These are phyloP conservation scores for Psephotus haematonotus DNA, from an alignment of 2,113 vertebrate species.

Conservation along the genomic window DNA sequence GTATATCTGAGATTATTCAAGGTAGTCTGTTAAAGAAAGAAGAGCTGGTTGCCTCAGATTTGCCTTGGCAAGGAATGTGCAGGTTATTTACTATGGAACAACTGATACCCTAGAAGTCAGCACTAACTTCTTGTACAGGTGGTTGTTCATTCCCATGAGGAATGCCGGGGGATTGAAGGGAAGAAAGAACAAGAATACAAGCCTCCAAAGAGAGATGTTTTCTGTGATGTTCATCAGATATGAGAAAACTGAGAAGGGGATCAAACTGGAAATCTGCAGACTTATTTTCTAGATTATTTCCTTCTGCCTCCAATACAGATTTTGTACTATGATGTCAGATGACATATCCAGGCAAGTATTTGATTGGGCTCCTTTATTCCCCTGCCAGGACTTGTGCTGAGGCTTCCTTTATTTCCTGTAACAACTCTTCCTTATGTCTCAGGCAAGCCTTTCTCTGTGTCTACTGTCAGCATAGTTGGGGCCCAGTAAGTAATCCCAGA, in stretches of 20 bases:
- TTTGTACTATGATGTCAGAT: not conserved
- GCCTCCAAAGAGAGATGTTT: not conserved
- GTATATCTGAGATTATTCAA: not conserved
- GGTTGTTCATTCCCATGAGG: not conserved
- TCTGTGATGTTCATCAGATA: not conserved
- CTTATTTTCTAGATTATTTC: not conserved
- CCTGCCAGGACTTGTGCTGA: not conserved
- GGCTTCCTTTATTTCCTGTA: not conserved
- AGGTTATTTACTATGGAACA: not conserved
- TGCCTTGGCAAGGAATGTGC: not conserved
- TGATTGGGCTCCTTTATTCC: not conserved
- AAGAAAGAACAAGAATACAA: not conserved
- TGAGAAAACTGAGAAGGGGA: not conserved
- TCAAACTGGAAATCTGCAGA: not conserved
- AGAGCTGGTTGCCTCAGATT: not conserved
- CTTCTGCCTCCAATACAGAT: not conserved
- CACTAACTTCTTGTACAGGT: not conserved
- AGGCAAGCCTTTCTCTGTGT: not conserved
- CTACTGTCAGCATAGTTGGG: not conserved
- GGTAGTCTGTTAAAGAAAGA: not conserved
- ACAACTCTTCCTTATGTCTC: not conserved
- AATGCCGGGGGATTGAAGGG: not conserved
- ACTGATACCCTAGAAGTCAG: not conserved
- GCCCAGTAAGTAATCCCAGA: not conserved
- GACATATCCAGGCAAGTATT: not conserved